Conservation (phyloP, 35 echinoderm and acorn worm genomes). For the Lytechinus variegatus region DNA sequence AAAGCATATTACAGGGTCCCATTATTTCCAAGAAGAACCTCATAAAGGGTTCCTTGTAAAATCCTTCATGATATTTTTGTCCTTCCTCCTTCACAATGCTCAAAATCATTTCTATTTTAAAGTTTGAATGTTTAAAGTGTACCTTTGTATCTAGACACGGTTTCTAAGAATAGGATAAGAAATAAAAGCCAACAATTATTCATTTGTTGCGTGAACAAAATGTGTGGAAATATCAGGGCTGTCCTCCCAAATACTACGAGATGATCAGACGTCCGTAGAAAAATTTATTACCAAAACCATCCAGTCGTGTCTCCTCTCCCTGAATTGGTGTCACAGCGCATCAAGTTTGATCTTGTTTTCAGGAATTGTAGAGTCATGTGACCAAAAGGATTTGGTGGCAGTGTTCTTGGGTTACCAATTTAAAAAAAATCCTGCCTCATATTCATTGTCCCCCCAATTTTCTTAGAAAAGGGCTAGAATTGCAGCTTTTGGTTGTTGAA, state of each 20-base stretch:
- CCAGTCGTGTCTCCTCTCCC: background rate
- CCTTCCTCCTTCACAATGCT: too few relatives aligned
- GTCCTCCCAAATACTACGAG: background rate
- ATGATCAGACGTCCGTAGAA: background rate
- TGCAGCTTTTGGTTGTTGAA: background rate
- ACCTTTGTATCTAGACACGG: too few relatives aligned
- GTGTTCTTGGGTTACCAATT: background rate
- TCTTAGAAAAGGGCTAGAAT: background rate
- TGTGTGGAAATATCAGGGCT: background rate
- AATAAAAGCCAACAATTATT: too few relatives aligned
- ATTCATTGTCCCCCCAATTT: background rate
- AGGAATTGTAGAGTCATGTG: background rate
- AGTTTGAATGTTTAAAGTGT: too few relatives aligned
- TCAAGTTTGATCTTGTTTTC: background rate
- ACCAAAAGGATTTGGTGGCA: background rate
- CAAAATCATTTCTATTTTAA: too few relatives aligned
- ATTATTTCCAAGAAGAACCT: too few relatives aligned
- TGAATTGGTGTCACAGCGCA: background rate
- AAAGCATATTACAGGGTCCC: too few relatives aligned
- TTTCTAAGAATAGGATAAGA: too few relatives aligned
- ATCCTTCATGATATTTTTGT: too few relatives aligned
- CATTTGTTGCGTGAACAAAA: too few relatives aligned
- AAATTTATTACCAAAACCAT: background rate
- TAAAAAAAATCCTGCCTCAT: background rate
- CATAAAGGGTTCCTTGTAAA: too few relatives aligned